Evolutionary conservation across 1,140 invertebrate species (phyloP).

Genomic region (Aphis gossypii): DNA sequence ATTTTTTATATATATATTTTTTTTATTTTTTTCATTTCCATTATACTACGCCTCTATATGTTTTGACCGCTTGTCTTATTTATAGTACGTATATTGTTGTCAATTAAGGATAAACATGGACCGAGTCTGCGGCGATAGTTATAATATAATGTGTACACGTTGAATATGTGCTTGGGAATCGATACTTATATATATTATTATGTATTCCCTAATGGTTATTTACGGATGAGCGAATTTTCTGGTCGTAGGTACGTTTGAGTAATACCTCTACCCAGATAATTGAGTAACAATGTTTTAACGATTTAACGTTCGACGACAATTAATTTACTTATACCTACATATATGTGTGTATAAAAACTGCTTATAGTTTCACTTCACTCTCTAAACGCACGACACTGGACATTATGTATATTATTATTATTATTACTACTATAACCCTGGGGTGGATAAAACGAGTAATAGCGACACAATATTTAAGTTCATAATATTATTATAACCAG

Average conservation of each 20-base stretch:
- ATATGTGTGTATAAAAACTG: neutral
- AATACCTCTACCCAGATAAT: neutral
- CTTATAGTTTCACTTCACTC: slow-evolving; percentile 8
- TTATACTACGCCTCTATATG: neutral
- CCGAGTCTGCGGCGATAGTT: neutral
- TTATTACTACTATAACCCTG: slow-evolving; percentile 13
- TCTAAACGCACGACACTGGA: slow-evolving; percentile 20
- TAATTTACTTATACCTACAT: neutral
- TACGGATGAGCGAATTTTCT: slow-evolving; percentile 38
- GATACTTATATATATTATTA: neutral
- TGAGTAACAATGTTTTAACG: slow-evolving; percentile 29
- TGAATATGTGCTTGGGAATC: neutral
- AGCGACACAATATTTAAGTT: neutral
- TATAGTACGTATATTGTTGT: neutral
- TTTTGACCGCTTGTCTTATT: neutral
- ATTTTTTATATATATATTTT: neutral
- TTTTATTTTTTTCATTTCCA: neutral
- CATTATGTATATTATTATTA: neutral
- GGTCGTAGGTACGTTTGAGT: neutral
- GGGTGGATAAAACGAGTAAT: slow-evolving; percentile 21
- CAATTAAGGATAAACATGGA: neutral
- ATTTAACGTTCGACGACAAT: slow-evolving; percentile 25
- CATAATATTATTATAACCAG: neutral
- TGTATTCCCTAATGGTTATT: slow-evolving; percentile 8
- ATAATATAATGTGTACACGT: neutral